Base-by-base conservation (phyloP, 2,113 vertebrate genomes). In the Neolamprologus caudopunctatus region DNA sequence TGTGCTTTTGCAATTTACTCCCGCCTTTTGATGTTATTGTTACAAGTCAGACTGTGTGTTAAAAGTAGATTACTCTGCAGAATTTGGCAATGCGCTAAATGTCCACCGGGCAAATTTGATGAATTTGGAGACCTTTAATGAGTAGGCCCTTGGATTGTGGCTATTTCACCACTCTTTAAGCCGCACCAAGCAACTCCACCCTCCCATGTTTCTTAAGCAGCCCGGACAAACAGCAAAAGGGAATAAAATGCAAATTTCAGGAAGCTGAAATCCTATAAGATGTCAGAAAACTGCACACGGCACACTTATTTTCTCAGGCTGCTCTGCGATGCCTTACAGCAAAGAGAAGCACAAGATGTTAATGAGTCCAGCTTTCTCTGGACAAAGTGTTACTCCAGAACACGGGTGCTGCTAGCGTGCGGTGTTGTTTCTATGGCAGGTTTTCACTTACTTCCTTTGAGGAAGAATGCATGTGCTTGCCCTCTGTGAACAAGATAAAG, bases 281-380 rank as follows among this genome's bases (percentile, higher is more conserved):
- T 82, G 57, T 87, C 80, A 89, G 55, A 73, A 93, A 89, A 80
- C 9, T 84, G 85, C 87, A 87, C 54, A 86, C 37, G 4, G 50
- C 35, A 84, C 45, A 31, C 82, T 86, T 86, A 54, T 81, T 88
- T 84, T 71, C 35, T 85, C 42, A 21, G 55, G 78, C 68, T 31
- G 42, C 83, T 85, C 63, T 79, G 75, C 55, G 75, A 83, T 55
- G 80, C 50, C 81, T 80, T 81, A 40, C 81, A 63, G 58, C 42
- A 80, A 80, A 31, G 40, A 71, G 57, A 80, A 81, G 79, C 80
- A 58, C 71, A 88, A 80, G 45, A 82, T 89, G 78, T 57, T 88
- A 86, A 92, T 89, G 78, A 91, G 83, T 63, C 55, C 31, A 21
- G 8, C 73, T 63, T 88, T 83, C 53, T 88, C 54, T 88, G 84